Conservation (phyloP, 2,888 invertebrate species). For the Erynnis tages region DNA sequence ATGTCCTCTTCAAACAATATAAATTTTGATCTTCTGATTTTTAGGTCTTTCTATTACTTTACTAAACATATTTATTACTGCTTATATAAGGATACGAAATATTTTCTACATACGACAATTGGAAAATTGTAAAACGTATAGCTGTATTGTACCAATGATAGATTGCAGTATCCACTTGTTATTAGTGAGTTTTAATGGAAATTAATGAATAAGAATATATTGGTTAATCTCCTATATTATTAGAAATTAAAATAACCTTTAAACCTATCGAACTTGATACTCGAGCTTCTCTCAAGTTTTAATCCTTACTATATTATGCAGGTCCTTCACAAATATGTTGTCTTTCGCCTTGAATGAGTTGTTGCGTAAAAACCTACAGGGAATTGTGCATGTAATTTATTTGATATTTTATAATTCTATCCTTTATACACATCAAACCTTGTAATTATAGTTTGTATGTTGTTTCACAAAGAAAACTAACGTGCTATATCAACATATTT, state of each 20-base stretch:
- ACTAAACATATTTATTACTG: no score
- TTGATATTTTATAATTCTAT: conserved; percentile 46
- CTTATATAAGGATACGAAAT: no score
- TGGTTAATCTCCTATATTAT: not conserved
- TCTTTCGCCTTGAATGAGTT: conserved; percentile 47
- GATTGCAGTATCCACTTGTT: not conserved
- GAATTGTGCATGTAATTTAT: conserved; percentile 61
- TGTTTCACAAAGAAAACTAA: conserved; percentile 51
- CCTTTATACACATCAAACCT: conserved; percentile 51
- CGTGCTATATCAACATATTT: conserved; percentile 45
- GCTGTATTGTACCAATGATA: no score
- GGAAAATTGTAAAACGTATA: no score
- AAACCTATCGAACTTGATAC: conserved; percentile 19
- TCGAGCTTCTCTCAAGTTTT: conserved; percentile 38
- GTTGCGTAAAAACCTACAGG: conserved; percentile 65
- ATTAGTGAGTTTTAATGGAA: not conserved
- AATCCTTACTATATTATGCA: conserved; percentile 31
- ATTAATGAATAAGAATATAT: not conserved
- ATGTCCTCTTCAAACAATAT: no score
- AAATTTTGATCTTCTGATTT: not conserved
- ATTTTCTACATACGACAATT: no score
- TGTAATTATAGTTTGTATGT: conserved; percentile 47
- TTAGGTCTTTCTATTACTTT: no score
- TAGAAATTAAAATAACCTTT: not conserved
- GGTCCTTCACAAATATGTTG: conserved; percentile 26